Evolutionary conservation across 2,113 vertebrate genomes (phyloP).

Genomic region (Mionectes macconnelli): DNA sequence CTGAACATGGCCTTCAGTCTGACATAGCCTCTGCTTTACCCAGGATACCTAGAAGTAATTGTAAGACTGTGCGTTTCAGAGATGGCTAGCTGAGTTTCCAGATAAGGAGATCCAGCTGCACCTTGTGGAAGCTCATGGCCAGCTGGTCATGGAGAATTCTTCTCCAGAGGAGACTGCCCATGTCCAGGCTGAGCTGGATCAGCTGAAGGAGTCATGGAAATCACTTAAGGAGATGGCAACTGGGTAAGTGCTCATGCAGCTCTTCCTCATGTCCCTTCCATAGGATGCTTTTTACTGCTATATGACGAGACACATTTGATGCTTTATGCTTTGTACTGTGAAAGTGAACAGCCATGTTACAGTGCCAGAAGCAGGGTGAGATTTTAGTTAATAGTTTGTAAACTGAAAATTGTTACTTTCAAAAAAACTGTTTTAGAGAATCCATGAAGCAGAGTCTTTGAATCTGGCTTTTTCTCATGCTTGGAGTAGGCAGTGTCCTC

Average conservation of each 20-base stretch:
- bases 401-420: not conserved
- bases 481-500: not conserved
- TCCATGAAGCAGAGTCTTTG: not conserved
- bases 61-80: constrained; percentile 73
- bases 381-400: not conserved
- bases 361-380: not conserved
- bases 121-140: constrained; percentile 76
- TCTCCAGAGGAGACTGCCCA: constrained; percentile 80
- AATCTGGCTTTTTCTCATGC: not conserved
- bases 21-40: constrained; percentile 12
- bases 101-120: constrained; percentile 86
- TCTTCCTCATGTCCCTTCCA: not conserved
- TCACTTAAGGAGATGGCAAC: constrained; percentile 39
- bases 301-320: not conserved
- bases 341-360: not conserved
- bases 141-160: constrained; percentile 77
- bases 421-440: not conserved
- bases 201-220: constrained; percentile 73
- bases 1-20: constrained; percentile 25
- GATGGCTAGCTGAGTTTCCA: constrained; percentile 80
- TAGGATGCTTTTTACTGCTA: not conserved
- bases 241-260: constrained; percentile 20
- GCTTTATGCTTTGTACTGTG: not conserved
- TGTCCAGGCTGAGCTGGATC: constrained; percentile 78
- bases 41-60: constrained; percentile 29